These are phyloP conservation scores for cattle (Bos taurus) DNA, from an alignment of 2,113 vertebrate species.

Conservation along the genomic window DNA sequence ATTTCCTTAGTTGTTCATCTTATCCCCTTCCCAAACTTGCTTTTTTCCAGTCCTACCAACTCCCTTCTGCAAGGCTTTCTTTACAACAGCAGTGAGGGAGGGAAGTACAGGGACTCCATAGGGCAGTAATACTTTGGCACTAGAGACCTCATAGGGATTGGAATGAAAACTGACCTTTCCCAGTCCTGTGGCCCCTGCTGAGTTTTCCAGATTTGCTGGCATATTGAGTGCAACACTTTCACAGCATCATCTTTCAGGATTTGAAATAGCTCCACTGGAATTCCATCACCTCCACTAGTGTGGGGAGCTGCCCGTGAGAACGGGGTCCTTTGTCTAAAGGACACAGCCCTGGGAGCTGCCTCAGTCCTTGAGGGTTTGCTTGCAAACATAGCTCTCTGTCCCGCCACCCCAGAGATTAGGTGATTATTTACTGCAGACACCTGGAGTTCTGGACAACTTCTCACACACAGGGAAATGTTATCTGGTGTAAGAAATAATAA, in stretches of 20 bases:
- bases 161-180: background rate
- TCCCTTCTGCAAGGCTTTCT: background rate
- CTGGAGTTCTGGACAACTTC: too few species aligned
- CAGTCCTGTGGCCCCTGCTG: background rate
- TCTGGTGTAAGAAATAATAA: too few species aligned
- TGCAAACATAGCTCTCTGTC: too few species aligned
- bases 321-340: too few species aligned
- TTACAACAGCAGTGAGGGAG: background rate
- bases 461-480: too few species aligned
- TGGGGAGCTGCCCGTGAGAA: too few species aligned
- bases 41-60: background rate
- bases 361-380: too few species aligned
- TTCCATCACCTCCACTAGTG: background rate
- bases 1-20: background rate
- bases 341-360: too few species aligned
- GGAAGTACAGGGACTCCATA: background rate
- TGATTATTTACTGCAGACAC: too few species aligned
- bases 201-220: background rate
- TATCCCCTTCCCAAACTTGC: background rate
- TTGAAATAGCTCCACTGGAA: background rate
- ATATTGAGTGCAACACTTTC: background rate
- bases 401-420: too few species aligned
- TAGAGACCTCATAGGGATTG: background rate
- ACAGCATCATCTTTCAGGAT: background rate
- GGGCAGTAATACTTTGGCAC: background rate